Percentiles rank a stretch among this genome's conserved stretches.
Conservation (phyloP, 2,888 invertebrate species). For the Seira musarum region DNA sequence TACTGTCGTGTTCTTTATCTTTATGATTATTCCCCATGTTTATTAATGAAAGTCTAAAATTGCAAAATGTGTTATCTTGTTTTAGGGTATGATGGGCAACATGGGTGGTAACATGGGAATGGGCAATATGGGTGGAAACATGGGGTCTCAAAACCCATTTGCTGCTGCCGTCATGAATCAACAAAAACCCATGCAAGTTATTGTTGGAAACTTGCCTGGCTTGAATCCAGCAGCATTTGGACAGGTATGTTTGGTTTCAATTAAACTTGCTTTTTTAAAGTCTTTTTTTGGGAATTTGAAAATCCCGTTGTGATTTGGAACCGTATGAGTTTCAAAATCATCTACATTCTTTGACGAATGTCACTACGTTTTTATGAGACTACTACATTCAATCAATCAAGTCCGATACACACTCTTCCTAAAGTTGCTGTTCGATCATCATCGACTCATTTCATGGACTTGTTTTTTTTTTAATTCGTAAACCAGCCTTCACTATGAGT, state of each 20-base stretch:
- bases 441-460: too few species aligned
- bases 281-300: too few species aligned
- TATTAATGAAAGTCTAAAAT: slow-evolving; percentile 9
- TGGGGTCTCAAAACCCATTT: slow-evolving; percentile 63
- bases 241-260: slow-evolving; percentile 57
- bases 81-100: slow-evolving; percentile 63
- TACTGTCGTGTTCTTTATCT: too few species aligned
- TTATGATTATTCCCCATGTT: not conserved
- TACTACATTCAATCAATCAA: too few species aligned
- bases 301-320: too few species aligned
- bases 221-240: slow-evolving; percentile 64
- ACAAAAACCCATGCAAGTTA: slow-evolving; percentile 60
- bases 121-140: too few species aligned
- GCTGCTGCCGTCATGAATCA: slow-evolving; percentile 54
- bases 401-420: too few species aligned
- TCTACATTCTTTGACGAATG: not conserved
- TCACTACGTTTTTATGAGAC: too few species aligned
- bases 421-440: too few species aligned
- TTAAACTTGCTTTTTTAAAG: too few species aligned
- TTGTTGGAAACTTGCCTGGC: slow-evolving; percentile 63
- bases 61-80: not conserved
- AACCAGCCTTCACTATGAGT: too few species aligned
- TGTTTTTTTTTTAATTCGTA: too few species aligned
- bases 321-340: not conserved
- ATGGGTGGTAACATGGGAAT: slow-evolving; percentile 58